Base-by-base conservation (phyloP, 2,113 vertebrate species). In the Aegypius monachus region DNA sequence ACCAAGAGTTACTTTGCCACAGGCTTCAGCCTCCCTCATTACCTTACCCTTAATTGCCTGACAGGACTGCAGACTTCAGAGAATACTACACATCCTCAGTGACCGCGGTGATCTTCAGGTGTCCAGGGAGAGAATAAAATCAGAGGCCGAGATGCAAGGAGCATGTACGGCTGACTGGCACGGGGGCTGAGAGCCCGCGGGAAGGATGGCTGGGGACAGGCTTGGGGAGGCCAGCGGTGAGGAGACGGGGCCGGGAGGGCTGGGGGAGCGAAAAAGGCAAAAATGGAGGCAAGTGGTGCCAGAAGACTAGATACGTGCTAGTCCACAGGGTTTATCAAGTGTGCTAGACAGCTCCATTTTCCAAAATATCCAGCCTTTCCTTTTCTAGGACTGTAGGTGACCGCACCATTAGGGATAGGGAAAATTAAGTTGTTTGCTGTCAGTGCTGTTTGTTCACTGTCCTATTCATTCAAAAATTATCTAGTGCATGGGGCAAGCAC, bases 41-140 rank as follows among this genome's bases (percentile, higher is more conserved):
- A 26, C 10, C 47, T 82, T 53, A 25, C 11, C 8, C 22, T 62
- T 65, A 88, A 42, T 43, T 86, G 29, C 45, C 32, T 56, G 10
- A 21, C 10, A 78, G 55, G 20, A 29, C 42, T 45, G 50, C 32
- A 86, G 36, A 70, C 34, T 78, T 80, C 31, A 38, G 62, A 92
- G 45, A 34, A 55, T 17, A 31, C 8, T 26, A 26, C 3, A 9
- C 0, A 0, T 38, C 25, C 40, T 32, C 27, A 13, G n/a, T 40
- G 50, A 53, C 31, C 38, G 36, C 38, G 18, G 10, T 19, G 40
- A 47, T 56, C 38, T 42, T 68, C 62, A 56, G 43, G 21, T n/a
- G 11, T 25, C 11, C 58, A 58, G 45, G 10, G 16, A 53, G 23
- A 85, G 53, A 90, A 52, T 29, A 43, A 71, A 74, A 55, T 36